Evolutionary conservation across 1,140 invertebrate species (phyloP).

Genomic region (Drosophila murphyi): DNA sequence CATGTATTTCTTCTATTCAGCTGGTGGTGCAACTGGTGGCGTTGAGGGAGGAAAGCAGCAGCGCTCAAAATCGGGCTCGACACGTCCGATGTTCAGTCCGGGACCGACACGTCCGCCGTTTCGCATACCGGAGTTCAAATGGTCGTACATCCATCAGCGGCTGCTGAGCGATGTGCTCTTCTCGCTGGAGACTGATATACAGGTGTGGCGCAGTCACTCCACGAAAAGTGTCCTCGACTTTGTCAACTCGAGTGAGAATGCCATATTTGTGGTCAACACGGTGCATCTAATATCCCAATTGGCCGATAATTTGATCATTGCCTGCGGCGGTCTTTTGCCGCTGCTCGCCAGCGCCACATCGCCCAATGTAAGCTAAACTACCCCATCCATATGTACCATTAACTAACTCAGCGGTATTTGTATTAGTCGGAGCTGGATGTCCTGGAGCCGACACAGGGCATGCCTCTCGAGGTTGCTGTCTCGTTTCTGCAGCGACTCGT

Average conservation of each 20-base stretch:
- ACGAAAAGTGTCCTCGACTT: constrained; percentile 99
- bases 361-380: constrained; percentile 93
- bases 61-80: constrained; percentile 86
- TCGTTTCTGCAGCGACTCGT: constrained; percentile 98
- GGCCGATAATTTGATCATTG: constrained; percentile 99
- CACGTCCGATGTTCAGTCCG: constrained; percentile 96
- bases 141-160: constrained; percentile 99
- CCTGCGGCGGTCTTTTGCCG: constrained; percentile 98
- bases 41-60: constrained; percentile 69
- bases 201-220: constrained; percentile 95
- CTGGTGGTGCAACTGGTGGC: constrained; percentile 10
- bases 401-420: constrained; percentile 39
- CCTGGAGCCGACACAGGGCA: constrained; percentile 98
- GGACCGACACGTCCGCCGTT: constrained; percentile 98
- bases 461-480: constrained; percentile 98
- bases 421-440: constrained; percentile 98
- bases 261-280: constrained; percentile 99
- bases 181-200: constrained; percentile 98
- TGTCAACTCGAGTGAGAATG: constrained; percentile 98
- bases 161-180: constrained; percentile 98
- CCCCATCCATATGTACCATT: no score
- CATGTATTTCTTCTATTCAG: constrained; percentile 7
- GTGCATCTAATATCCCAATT: constrained; percentile 99
- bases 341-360: constrained; percentile 98
- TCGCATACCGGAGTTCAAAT: constrained; percentile 99